Base-by-base conservation (phyloP, 30 jellyfish, hydroid and myxozoan species). In the Pseudorhiza aurosa region DNA sequence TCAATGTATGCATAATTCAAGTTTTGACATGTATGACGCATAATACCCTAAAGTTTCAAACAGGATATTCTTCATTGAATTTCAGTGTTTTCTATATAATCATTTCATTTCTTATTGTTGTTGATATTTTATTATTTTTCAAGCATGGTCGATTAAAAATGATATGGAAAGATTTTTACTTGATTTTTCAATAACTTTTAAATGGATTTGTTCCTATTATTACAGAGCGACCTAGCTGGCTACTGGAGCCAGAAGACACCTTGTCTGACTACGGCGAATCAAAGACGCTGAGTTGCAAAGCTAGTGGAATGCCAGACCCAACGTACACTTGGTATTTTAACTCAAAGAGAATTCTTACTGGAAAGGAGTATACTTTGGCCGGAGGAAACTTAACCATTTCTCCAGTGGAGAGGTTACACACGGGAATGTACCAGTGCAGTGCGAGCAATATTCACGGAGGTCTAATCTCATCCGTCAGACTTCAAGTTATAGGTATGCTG, bases 401-500 rank as follows among this genome's bases (percentile, higher is more conserved):
- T 2, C 84, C 84, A 42, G 53, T 85, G 8, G 84, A 75, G 0
- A 44, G 67, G 29, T 22, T 35, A 5, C 94, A 87, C 65, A 44
- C 90, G 30, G 99, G 99, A 29, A 77, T 93, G 88, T 93, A 93
- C 50, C 99, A 93, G 45, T 93, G 99, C 60, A 65, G 75, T 18
- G 99, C 99, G 0, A 64, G 39, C 0, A 93, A 86, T 73, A 59
- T 72, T 31, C 96, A 93, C 60, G 97, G 99, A 4, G 96, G 75
- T 46, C 62, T 77, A 15, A 49, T 87, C 14, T 60, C 85, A 40
- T 47, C 96, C 11, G 89, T 85, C 15, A 60, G 93, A 36, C 50
- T 93, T 19, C 85, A 68, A 57, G 96, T 93, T 14, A 50, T 86
- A 28, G 97, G 99, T 93, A 67, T 7, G 96, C 33, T 4, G 7